These are phyloP conservation scores for Mobula hypostoma DNA, from an alignment of 2,113 vertebrate genomes.

Conservation along the genomic window DNA sequence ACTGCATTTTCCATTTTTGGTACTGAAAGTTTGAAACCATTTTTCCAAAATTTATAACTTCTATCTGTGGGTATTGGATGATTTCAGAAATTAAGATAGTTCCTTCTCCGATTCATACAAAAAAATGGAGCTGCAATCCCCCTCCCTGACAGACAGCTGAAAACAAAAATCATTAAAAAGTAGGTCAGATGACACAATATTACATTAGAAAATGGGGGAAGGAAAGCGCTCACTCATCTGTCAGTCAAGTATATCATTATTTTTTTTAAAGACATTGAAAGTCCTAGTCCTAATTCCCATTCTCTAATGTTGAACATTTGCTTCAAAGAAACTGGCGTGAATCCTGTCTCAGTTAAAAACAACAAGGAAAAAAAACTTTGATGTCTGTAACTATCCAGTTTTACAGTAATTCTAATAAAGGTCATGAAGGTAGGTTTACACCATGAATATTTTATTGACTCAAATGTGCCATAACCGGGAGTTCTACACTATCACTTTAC, in stretches of 20 bases:
- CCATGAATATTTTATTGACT: conserved; percentile 32
- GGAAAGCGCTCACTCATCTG: background rate
- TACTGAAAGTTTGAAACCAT: background rate
- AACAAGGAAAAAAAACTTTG: background rate
- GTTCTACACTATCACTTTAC: conserved; percentile 9
- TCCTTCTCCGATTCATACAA: background rate
- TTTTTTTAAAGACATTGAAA: background rate
- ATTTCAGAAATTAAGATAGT: background rate
- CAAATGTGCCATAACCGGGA: background rate
- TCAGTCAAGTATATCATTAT: background rate
- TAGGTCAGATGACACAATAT: background rate
- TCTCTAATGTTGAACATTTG: background rate
- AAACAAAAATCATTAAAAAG: background rate
- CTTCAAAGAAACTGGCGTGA: background rate
- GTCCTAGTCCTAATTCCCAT: background rate
- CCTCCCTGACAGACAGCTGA: background rate
- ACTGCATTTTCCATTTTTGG: too few species aligned
- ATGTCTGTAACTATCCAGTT: background rate
- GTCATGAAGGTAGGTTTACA: conserved; percentile 5
- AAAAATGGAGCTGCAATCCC: background rate
- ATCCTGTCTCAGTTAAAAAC: background rate
- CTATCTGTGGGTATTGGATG: background rate
- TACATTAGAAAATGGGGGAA: background rate
- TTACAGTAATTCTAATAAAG: conserved; percentile 29
- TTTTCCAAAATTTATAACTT: background rate